phyloP scores from a whole-genome alignment of 2,888 invertebrate genomes.

The Hyles lineata region DNA sequence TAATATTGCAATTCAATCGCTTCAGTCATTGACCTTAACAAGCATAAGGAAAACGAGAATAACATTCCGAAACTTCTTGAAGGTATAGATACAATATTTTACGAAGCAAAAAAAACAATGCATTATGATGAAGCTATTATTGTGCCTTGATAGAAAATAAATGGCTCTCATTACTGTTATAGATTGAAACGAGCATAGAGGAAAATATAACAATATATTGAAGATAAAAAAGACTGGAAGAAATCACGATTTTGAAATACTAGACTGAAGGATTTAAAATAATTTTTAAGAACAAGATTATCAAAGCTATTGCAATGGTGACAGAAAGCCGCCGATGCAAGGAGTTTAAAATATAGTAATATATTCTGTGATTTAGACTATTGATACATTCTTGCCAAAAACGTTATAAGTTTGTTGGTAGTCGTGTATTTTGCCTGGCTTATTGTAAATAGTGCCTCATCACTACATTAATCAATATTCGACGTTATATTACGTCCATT shows the following conservation, averaged over 20 bases:
- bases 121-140: not conserved
- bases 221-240: not conserved
- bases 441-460: not conserved
- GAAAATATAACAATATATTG: not conserved
- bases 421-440: not conserved
- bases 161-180: not conserved
- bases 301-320: not conserved
- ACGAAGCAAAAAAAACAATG: constrained; percentile 17
- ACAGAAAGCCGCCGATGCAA: not conserved
- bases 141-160: not conserved
- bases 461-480: too few species aligned
- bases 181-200: not conserved
- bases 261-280: not conserved
- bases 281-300: not conserved
- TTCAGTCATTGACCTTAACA: not conserved
- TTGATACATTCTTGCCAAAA: not conserved
- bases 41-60: constrained; percentile 3
- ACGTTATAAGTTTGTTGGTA: not conserved
- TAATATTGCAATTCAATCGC: not conserved
- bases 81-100: not conserved
- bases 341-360: not conserved
- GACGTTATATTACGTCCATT: too few species aligned
- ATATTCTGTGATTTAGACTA: not conserved
- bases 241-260: not conserved
- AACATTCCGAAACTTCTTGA: not conserved